Conservation (phyloP, 1,140 invertebrate genomes). For the Ptiloglossa arizonensis region DNA sequence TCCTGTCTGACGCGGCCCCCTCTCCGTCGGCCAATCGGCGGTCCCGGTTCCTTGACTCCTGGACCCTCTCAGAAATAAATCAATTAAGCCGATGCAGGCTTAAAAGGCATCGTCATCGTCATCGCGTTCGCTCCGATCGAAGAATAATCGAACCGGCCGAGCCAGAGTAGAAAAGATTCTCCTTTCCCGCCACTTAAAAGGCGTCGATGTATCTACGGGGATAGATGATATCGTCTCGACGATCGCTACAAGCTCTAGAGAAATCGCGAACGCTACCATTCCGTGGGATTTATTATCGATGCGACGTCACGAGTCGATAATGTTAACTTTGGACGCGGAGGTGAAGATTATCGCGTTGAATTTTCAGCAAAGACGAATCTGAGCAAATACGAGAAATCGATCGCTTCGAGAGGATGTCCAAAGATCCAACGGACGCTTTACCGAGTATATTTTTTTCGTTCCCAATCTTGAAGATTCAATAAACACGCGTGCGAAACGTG, state of each 20-base stretch:
- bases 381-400: too few relatives aligned
- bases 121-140: slow-evolving; percentile 40
- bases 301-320: neutral
- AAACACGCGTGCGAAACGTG: too few relatives aligned
- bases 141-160: slow-evolving; percentile 52
- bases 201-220: neutral
- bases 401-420: neutral
- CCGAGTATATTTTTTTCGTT: too few relatives aligned
- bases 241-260: neutral
- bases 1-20: slow-evolving; percentile 31
- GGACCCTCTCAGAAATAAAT: slow-evolving; percentile 67
- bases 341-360: neutral
- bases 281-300: neutral
- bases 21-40: slow-evolving; percentile 45
- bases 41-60: slow-evolving; percentile 40
- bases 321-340: neutral
- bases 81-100: slow-evolving; percentile 67
- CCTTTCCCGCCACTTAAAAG: neutral
- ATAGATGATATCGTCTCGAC: slow-evolving; percentile 19
- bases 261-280: neutral
- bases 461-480: too few relatives aligned
- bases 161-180: neutral
- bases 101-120: slow-evolving; percentile 66
- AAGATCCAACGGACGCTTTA: too few relatives aligned
- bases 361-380: neutral